These are phyloP conservation scores for Pristionchus exspectatus DNA, from an alignment of 2,888 invertebrate genomes.

Conservation along the genomic window DNA sequence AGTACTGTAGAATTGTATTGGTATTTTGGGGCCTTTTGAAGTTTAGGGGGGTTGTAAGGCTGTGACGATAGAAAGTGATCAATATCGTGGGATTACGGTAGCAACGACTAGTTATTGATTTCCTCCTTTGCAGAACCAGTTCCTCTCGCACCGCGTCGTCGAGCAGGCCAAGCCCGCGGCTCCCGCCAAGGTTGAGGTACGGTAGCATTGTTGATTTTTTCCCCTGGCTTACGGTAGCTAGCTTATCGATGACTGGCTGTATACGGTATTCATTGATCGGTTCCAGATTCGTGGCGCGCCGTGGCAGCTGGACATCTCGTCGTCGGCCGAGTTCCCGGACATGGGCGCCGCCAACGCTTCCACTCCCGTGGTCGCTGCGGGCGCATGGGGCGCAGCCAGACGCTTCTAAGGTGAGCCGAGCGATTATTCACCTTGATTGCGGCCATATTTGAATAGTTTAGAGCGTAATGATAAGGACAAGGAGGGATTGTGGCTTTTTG, in stretches of 20 bases:
- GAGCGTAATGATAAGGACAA: too few species aligned
- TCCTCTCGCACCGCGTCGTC: conserved; percentile 59
- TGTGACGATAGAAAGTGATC: too few species aligned
- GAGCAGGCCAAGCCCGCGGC: conserved; percentile 55
- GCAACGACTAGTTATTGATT: too few species aligned
- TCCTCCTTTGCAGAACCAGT: conserved; percentile 60
- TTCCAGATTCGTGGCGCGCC: conserved; percentile 75
- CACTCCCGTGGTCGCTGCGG: conserved; percentile 58
- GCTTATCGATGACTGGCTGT: neutral
- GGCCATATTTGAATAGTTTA: too few species aligned
- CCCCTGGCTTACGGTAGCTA: neutral
- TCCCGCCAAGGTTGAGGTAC: conserved; percentile 40
- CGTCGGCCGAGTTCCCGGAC: conserved; percentile 80
- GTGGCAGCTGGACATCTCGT: conserved; percentile 80
- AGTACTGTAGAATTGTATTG: too few species aligned
- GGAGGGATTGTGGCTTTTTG: too few species aligned
- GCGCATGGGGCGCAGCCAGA: conserved; percentile 67
- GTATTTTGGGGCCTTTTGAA: too few species aligned
- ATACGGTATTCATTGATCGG: neutral
- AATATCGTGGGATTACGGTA: too few species aligned
- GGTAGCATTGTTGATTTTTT: neutral
- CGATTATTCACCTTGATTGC: too few species aligned
- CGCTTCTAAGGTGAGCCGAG: conserved; percentile 63
- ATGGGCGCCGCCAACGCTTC: conserved; percentile 68
- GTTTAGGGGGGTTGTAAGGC: too few species aligned